Evolutionary conservation across 2,888 invertebrate genomes (phyloP), one percentile per base, ranked within the genome.

Genomic region (Apeira syringaria): DNA sequence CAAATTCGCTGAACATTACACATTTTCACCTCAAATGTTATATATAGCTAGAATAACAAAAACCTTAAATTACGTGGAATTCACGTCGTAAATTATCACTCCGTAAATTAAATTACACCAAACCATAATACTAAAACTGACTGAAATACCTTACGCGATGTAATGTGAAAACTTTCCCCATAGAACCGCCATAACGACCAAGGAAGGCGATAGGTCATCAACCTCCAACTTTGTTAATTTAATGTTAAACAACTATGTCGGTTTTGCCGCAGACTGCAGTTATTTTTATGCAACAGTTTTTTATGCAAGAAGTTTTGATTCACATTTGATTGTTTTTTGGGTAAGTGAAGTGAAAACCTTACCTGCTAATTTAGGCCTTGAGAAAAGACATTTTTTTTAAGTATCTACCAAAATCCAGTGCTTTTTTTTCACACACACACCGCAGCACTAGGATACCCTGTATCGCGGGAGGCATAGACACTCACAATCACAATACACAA

Each of bases 111-210:
- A 49, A 47, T 51, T 51, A 50, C 32, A 35, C 37, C 41, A 42
- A 48, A 49, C 45, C 50, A 45, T 32, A 45, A 47, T 50, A 47
- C 46, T 47, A 43, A 50, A 51, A 54, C 66, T 64, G 49, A 59
- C 63, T 67, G 57, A 76, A 71, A 82, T 77, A 74, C 74, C 74
- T 75, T 60, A 64, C 65, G 68, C 67, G 69, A 61, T 61, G 70
- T 83, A 83, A 84, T 83, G 80, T 56, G 81, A 70, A 82, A 84
- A 84, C 60, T 84, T 84, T 69, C 27, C 53, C 73, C 71, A 75
- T 79, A 76, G 68, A 72, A 68, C 69, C 61, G 71, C 72, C 72
- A 68, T 80, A 76, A 76, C 69, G 74, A 59, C 61, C 58, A 57
- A 68, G 68, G 63, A 66, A 68, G 67, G 71, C 74, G 68, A 74